Conservation (phyloP, 1,140 invertebrate species). For the Bombus pyrosoma region DNA sequence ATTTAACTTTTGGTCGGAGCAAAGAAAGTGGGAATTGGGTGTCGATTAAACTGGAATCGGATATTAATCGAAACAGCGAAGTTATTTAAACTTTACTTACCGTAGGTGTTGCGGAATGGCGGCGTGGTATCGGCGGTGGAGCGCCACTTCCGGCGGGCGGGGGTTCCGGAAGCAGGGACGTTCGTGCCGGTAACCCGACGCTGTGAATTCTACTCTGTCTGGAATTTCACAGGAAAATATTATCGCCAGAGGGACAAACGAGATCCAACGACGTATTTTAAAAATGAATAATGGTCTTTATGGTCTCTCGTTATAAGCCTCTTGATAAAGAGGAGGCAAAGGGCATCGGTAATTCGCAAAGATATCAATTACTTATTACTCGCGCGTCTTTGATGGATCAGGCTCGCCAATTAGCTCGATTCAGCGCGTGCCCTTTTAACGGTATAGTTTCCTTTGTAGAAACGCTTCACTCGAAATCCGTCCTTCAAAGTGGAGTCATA, state of each 20-base stretch:
- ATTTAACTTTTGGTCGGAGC: not conserved
- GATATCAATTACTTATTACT: not conserved
- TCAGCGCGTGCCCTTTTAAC: not conserved
- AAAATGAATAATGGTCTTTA: not conserved
- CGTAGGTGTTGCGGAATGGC: conserved; percentile 77
- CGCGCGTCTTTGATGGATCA: conserved; percentile 4
- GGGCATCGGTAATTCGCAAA: not conserved
- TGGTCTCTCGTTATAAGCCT: not conserved
- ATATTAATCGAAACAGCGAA: not conserved
- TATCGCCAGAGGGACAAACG: not conserved
- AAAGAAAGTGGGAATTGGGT: not conserved
- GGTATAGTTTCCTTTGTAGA: not conserved
- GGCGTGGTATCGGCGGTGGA: conserved; percentile 76
- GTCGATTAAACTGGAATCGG: not conserved
- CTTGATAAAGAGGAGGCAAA: no score
- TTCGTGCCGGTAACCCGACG: conserved; percentile 72
- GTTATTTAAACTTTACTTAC: conserved; percentile 62
- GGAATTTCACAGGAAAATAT: conserved; percentile 35
- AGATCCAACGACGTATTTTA: not conserved
- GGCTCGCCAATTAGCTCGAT: not conserved
- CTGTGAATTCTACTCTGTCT: conserved; percentile 78
- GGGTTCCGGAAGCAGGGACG: conserved; percentile 71
- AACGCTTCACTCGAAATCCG: not conserved
- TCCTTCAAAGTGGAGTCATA: not conserved
- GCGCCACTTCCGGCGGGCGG: conserved; percentile 62